phyloP scores from a whole-genome alignment of 2,113 vertebrate genomes.

The Zingel zingel region DNA sequence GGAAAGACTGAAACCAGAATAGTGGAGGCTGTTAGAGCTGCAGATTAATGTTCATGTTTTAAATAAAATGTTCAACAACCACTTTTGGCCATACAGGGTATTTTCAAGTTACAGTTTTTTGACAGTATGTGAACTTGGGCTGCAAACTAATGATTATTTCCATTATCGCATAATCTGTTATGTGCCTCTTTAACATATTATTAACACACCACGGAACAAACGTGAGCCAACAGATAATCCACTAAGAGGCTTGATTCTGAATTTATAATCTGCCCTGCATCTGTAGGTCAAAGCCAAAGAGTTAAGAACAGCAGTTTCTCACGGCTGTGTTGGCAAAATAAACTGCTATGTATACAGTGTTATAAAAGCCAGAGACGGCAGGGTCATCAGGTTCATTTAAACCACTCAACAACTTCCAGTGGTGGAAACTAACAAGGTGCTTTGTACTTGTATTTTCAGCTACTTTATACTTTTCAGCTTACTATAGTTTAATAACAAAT shows the following conservation, averaged over 20 bases:
- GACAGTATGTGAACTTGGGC: too few relatives aligned
- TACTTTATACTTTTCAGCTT: too few relatives aligned
- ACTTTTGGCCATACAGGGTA: too few relatives aligned
- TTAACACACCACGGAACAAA: neutral
- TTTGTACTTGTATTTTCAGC: too few relatives aligned
- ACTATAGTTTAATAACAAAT: too few relatives aligned
- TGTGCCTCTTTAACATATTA: neutral
- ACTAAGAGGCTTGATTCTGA: slow-evolving; percentile 35
- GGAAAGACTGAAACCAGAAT: neutral
- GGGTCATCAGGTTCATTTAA: slow-evolving; percentile 5
- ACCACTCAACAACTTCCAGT: too few relatives aligned
- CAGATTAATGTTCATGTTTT: too few relatives aligned
- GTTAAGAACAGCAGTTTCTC: slow-evolving; percentile 27
- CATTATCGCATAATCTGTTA: neutral
- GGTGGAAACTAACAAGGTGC: too few relatives aligned
- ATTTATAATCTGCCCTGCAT: slow-evolving; percentile 11
- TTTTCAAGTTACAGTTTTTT: too few relatives aligned
- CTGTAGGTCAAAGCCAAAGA: neutral
- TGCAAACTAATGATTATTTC: too few relatives aligned
- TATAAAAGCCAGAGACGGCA: neutral
- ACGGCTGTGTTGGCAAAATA: slow-evolving; percentile 2
- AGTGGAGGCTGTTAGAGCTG: neutral
- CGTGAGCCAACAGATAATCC: slow-evolving; percentile 1
- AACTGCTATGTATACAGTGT: neutral
- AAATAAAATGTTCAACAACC: too few relatives aligned